Base-by-base conservation (phyloP, 2,888 invertebrate species). In the Sturmia bella region DNA sequence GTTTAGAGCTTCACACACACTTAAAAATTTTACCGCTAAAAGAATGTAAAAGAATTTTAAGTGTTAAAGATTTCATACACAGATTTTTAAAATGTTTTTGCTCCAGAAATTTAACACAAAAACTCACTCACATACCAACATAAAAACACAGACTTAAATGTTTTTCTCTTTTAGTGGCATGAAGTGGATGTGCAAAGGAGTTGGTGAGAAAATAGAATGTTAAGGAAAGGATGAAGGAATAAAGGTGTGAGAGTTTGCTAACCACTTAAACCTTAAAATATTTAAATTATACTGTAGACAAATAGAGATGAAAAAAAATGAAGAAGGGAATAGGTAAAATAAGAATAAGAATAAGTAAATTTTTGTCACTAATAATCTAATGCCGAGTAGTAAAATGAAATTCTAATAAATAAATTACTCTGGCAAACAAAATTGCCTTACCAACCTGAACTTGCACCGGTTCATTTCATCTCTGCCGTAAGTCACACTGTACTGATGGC, bases 61-160 rank as follows among this genome's bases (percentile, higher is more conserved):
- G 77, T 82, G 81, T 77, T 70, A 82, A 81, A 74, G 77, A 78
- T 78, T 77, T 74, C 64, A 82, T 82, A 64, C 77, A 82, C 64
- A 74, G 81, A 82, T 82, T 82, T 82, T 45, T 21, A 37, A 50
- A 66, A 73, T 73, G 32, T 70, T 69, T 78, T 57, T 48, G 48
- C 57, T 72, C 43, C 45, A 57, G 50, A 70, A 78, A 50, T 12
- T 78, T 70, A 57, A 50, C 50, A 50, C 70, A 57, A 56, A 52
- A 59, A 75, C 43, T 75, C 59, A 66, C 68, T 52, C 52, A 56
- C 32, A 56, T 17, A 48, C 24, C 19, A 63, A 37, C 56, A 68
- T 17, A n/a, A 45, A 48, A 64, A 32, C 13, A 39, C 39, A 48
- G 13, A 64, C 17, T 24, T 19, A 63, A 37, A 69, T 19, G 32